phyloP scores from a whole-genome alignment of 2,888 invertebrate genomes.

The Thymelicus acteon region DNA sequence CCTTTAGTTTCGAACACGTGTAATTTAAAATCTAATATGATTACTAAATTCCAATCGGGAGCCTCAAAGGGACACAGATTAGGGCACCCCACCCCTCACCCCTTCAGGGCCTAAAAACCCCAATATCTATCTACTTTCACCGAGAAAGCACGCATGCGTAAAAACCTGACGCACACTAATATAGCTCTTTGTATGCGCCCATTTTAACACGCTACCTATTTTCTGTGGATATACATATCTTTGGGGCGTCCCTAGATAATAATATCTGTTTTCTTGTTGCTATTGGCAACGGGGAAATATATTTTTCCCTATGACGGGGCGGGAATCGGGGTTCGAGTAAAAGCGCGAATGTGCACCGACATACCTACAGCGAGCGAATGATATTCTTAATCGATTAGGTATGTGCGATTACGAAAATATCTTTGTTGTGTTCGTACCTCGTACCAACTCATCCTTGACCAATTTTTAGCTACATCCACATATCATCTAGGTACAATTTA shows the following conservation, averaged over 20 bases:
- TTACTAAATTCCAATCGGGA: constrained; percentile 83
- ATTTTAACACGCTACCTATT: constrained; percentile 61
- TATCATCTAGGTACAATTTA: constrained; percentile 3
- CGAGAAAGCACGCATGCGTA: constrained; percentile 82
- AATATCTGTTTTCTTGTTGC: constrained; percentile 76
- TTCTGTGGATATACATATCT: constrained; percentile 52
- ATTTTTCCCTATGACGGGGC: constrained; percentile 61
- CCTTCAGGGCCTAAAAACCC: constrained; percentile 75
- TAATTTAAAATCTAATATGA: constrained; percentile 85
- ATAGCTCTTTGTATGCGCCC: constrained; percentile 64
- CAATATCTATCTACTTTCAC: constrained; percentile 80
- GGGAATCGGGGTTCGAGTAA: constrained; percentile 49
- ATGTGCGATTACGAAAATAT: not conserved
- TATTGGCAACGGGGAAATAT: constrained; percentile 72
- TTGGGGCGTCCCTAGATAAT: constrained; percentile 65
- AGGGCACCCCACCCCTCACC: constrained; percentile 66
- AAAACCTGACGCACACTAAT: constrained; percentile 75
- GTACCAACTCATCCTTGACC: not conserved
- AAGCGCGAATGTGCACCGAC: constrained; percentile 53
- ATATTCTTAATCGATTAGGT: constrained; percentile 41
- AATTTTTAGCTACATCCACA: constrained; percentile 2
- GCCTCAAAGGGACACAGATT: constrained; percentile 82
- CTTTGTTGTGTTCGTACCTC: not conserved
- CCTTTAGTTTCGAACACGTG: constrained; percentile 76
- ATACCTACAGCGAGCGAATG: constrained; percentile 39